phyloP scores from a whole-genome alignment of 2,797 vertebrate species.

The Arrhamphus sclerolepis region DNA sequence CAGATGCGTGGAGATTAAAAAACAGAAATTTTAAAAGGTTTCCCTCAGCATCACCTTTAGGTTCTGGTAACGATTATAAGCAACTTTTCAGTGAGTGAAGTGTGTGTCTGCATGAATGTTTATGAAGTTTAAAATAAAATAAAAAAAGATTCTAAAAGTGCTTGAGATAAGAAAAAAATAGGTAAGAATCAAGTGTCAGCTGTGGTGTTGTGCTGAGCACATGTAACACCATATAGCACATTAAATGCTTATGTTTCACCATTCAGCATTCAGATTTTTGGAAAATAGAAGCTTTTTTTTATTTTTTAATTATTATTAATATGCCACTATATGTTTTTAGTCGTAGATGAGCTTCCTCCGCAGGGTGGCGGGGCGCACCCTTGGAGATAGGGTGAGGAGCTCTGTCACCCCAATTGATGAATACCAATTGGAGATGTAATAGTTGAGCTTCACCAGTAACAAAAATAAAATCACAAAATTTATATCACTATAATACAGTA shows the following conservation, averaged over 20 bases:
- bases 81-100: no score
- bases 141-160: background rate
- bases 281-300: constrained; percentile 16
- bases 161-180: background rate
- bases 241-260: constrained; percentile 4
- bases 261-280: constrained; percentile 25
- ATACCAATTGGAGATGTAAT: no score
- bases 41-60: background rate
- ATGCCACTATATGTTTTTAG: constrained; percentile 8
- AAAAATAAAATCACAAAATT: no score
- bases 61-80: background rate
- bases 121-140: background rate
- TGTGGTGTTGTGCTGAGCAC: background rate
- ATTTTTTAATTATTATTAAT: constrained; percentile 8
- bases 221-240: background rate
- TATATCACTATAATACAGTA: no score
- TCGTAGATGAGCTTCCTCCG: constrained; percentile 1
- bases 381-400: no score
- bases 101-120: no score
- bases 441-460: no score
- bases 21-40: background rate
- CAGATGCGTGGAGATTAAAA: background rate
- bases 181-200: background rate
- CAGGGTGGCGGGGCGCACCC: no score
- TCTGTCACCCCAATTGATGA: no score